Percentiles rank a stretch among this genome's conserved stretches.
These are phyloP conservation scores for Whitmania pigra DNA, from an alignment of 1,140 invertebrate genomes.

Conservation along the genomic window DNA sequence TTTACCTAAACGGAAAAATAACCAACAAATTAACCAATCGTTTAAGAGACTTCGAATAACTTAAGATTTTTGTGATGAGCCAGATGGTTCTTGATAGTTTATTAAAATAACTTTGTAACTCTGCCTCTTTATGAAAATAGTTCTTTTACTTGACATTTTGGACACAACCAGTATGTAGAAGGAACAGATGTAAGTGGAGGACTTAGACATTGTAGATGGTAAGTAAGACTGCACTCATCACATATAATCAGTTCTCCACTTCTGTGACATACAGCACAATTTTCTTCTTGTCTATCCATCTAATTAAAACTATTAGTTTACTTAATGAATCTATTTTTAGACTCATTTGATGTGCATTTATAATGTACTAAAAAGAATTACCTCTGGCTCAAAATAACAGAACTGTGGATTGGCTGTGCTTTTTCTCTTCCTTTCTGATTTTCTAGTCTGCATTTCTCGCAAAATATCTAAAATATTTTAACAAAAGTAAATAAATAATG, in stretches of 20 bases:
- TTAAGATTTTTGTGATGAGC: too few species aligned
- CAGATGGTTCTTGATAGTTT: not conserved
- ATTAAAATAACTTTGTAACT: not conserved
- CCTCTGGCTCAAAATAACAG: conserved; percentile 19
- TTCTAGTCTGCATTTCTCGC: conserved; percentile 14
- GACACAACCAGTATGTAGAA: conserved; percentile 47
- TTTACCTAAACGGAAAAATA: not conserved
- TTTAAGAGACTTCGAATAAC: too few species aligned
- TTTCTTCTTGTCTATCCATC: conserved; percentile 31
- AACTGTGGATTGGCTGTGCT: conserved; percentile 19
- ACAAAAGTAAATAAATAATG: not conserved
- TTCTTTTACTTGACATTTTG: conserved; percentile 34
- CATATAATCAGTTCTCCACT: conserved; percentile 63
- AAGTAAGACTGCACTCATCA: conserved; percentile 80
- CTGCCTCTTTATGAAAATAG: not conserved
- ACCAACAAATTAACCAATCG: not conserved
- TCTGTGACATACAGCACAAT: conserved; percentile 36
- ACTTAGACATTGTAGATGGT: conserved; percentile 82
- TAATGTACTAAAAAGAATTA: not conserved
- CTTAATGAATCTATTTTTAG: not conserved
- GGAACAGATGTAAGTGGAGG: conserved; percentile 81
- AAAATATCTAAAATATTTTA: not conserved
- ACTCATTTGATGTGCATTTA: not conserved
- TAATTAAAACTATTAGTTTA: too few species aligned
- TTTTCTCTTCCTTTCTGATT: conserved; percentile 15